These are phyloP conservation scores for Aplysina aerophoba DNA, from an alignment of 37 sponge, comb jelly and placozoan genomes.

Conservation along the genomic window DNA sequence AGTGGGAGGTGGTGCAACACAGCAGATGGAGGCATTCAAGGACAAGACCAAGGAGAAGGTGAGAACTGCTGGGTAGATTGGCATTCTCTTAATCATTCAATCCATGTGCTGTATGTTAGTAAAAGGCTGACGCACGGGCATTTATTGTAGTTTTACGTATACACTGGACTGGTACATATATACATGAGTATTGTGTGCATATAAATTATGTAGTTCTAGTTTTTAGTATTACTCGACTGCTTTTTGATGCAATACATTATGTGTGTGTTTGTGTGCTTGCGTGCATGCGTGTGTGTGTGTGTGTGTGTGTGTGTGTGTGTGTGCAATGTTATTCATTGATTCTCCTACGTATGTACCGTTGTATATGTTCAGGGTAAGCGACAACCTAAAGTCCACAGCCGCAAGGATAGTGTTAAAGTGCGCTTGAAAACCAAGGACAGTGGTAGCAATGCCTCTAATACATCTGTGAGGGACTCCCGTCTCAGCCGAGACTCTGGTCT, in stretches of 20 bases:
- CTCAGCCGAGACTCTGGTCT: conserved; percentile 25
- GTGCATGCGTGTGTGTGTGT: background rate
- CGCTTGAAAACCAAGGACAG: background rate
- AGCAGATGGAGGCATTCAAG: too few relatives aligned
- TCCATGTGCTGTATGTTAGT: too few relatives aligned
- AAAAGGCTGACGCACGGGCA: too few relatives aligned
- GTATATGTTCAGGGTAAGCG: background rate
- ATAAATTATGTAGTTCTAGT: too few relatives aligned
- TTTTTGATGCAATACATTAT: background rate
- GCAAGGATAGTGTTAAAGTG: conserved; percentile 28
- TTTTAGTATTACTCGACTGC: too few relatives aligned
- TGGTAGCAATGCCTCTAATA: background rate
- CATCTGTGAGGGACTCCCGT: background rate
- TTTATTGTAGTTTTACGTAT: too few relatives aligned
- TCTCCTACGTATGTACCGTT: background rate
- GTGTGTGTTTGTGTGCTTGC: background rate
- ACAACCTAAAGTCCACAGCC: background rate
- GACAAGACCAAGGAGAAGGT: too few relatives aligned
- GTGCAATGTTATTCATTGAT: background rate
- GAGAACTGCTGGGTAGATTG: too few relatives aligned
- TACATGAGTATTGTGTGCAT: too few relatives aligned
- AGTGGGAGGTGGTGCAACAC: too few relatives aligned
- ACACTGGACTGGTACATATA: too few relatives aligned
- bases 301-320: conserved; percentile 18
- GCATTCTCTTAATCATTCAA: too few relatives aligned